Conservation (phyloP, 1,140 invertebrate genomes). For the Leptonema lineaticorne region DNA sequence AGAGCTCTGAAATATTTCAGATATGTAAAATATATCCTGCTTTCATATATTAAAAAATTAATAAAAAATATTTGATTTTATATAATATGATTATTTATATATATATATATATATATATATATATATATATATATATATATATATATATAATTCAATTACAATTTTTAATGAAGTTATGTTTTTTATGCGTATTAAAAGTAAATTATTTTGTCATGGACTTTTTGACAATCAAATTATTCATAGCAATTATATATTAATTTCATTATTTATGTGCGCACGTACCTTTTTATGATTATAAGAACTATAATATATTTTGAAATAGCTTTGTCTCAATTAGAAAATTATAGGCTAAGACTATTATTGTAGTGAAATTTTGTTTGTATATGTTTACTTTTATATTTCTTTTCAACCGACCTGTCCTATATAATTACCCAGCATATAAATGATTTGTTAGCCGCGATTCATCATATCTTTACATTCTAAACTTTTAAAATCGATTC, state of each 20-base stretch:
- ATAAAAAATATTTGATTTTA: no score
- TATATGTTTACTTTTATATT: not conserved
- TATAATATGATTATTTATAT: no score
- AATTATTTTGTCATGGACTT: no score
- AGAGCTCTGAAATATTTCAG: no score
- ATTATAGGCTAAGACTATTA: not conserved
- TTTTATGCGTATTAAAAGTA: no score
- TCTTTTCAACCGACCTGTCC: not conserved
- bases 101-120: no score
- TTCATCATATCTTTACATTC: not conserved
- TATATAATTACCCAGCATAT: constrained; percentile 5
- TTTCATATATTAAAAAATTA: no score
- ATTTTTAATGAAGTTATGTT: no score
- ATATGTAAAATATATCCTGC: no score
- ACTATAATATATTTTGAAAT: not conserved
- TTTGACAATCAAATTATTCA: no score
- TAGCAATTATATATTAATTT: not conserved
- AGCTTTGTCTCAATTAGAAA: constrained; percentile 2
- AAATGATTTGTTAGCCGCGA: not conserved
- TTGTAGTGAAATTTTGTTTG: constrained; percentile 2
- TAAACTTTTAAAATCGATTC: not conserved
- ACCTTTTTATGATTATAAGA: not conserved
- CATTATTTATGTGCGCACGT: not conserved
- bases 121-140: no score
- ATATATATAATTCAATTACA: no score